Evolutionary conservation across 1,140 invertebrate species (phyloP).

Genomic region (Lasaia peninsularis): DNA sequence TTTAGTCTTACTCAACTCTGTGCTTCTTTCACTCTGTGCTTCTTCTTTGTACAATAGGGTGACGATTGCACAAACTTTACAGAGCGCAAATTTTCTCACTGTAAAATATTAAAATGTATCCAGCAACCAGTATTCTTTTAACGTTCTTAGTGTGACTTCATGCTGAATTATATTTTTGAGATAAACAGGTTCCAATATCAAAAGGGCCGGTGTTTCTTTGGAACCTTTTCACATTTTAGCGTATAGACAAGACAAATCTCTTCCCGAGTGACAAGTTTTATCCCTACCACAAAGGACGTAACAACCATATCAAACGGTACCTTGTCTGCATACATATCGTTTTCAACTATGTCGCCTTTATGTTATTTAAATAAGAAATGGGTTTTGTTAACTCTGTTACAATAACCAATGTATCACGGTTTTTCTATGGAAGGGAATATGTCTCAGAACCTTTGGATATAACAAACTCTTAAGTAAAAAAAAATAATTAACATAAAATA

Average conservation of each 20-base stretch:
- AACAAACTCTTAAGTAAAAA: too few relatives aligned
- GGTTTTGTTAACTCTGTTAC: slow-evolving; percentile 57
- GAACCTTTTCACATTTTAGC: slow-evolving; percentile 62
- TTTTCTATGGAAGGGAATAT: neutral
- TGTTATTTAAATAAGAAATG: slow-evolving; percentile 69
- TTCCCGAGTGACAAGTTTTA: slow-evolving; percentile 57
- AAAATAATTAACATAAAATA: too few relatives aligned
- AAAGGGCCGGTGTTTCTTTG: slow-evolving; percentile 41
- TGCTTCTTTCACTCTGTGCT: too few relatives aligned
- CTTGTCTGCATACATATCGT: slow-evolving; percentile 69
- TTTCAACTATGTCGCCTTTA: slow-evolving; percentile 44
- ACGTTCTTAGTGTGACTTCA: too few relatives aligned
- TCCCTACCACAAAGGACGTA: slow-evolving; percentile 68
- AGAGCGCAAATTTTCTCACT: too few relatives aligned
- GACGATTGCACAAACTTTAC: too few relatives aligned
- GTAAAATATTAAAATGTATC: too few relatives aligned
- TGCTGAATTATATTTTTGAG: slow-evolving; percentile 34
- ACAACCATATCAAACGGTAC: slow-evolving; percentile 75
- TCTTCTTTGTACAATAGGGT: too few relatives aligned
- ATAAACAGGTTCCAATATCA: slow-evolving; percentile 49
- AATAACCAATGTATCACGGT: slow-evolving; percentile 7
- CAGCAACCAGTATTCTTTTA: too few relatives aligned
- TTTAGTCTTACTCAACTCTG: too few relatives aligned
- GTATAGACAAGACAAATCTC: slow-evolving; percentile 71
- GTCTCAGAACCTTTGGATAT: neutral